phyloP scores from a whole-genome alignment of 2,113 vertebrate genomes.

The Oreocharis arfaki region DNA sequence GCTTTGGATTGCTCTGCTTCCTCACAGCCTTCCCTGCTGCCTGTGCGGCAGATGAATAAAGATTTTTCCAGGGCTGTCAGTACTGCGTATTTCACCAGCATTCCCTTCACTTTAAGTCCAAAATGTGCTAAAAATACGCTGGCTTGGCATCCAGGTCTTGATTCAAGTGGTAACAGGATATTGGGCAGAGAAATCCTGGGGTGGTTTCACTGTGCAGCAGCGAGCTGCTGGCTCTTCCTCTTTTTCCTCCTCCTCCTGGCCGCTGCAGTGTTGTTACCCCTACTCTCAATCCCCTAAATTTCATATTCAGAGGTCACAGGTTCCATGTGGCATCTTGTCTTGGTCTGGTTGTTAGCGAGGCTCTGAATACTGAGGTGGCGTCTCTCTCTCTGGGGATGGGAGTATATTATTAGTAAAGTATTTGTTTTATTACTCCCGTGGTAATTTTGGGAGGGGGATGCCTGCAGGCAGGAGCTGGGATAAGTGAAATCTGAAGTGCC shows the following conservation, averaged over 20 bases:
- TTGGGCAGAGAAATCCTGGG: not conserved
- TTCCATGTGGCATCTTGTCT: not conserved
- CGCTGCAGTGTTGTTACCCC: not conserved
- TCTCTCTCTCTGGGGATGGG: not conserved
- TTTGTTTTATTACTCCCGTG: not conserved
- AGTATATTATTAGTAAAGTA: not conserved
- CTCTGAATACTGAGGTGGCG: rapidly evolving
- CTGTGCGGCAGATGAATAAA: not conserved
- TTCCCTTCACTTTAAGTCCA: not conserved
- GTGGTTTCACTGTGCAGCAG: not conserved
- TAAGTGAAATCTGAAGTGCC: not conserved
- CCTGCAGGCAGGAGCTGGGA: not conserved
- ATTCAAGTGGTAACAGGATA: not conserved
- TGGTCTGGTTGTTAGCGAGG: not conserved
- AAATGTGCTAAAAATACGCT: constrained; percentile 36
- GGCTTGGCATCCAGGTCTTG: constrained; percentile 1
- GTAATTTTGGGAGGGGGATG: not conserved
- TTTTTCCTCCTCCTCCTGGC: not conserved
- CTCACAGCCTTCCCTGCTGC: not conserved
- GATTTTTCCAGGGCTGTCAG: constrained; percentile 44
- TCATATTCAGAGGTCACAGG: not conserved
- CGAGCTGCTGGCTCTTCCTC: not conserved
- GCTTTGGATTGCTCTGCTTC: not conserved
- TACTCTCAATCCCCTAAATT: not conserved
- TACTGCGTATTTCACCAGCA: not conserved